Evolutionary conservation across 2,888 invertebrate genomes (phyloP).

Genomic region (Drosophila maculinotata): DNA sequence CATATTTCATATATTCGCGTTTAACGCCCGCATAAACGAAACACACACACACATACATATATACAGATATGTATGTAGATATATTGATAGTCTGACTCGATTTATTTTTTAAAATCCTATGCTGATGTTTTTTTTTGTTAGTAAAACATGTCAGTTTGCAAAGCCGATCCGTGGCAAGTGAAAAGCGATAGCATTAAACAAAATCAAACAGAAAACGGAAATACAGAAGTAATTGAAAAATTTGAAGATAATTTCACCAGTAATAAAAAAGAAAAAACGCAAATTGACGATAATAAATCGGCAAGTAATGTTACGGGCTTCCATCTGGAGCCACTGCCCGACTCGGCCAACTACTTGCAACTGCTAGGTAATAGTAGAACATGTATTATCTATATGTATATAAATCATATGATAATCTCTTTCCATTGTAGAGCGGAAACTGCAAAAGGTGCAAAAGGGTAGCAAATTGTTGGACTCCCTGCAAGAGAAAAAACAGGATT

Average conservation of each 20-base stretch:
- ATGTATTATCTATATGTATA: too few species aligned
- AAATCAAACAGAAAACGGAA: constrained; percentile 29
- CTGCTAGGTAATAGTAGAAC: constrained; percentile 87
- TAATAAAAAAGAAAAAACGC: constrained; percentile 29
- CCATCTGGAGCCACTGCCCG: constrained; percentile 85
- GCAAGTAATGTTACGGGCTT: constrained; percentile 35
- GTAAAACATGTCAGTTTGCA: constrained; percentile 70
- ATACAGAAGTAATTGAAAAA: constrained; percentile 29
- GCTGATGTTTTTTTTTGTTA: constrained; percentile 32
- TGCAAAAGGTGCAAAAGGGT: constrained; percentile 86
- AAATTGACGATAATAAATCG: constrained; percentile 7
- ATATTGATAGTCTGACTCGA: constrained; percentile 3
- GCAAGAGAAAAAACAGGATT: constrained; percentile 86
- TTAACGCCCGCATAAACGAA: neutral
- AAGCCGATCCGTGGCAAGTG: constrained; percentile 70
- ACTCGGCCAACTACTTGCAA: constrained; percentile 86
- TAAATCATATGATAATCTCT: too few species aligned
- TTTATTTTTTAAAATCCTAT: constrained; percentile 13
- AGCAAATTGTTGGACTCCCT: constrained; percentile 86
- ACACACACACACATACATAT: neutral
- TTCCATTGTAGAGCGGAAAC: constrained; percentile 82
- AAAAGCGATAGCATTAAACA: constrained; percentile 40
- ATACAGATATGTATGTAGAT: neutral
- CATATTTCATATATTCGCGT: neutral
- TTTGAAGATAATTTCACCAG: constrained; percentile 67